Evolutionary conservation across 2,888 invertebrate species (phyloP).

Genomic region (Steinernema hermaphroditum): DNA sequence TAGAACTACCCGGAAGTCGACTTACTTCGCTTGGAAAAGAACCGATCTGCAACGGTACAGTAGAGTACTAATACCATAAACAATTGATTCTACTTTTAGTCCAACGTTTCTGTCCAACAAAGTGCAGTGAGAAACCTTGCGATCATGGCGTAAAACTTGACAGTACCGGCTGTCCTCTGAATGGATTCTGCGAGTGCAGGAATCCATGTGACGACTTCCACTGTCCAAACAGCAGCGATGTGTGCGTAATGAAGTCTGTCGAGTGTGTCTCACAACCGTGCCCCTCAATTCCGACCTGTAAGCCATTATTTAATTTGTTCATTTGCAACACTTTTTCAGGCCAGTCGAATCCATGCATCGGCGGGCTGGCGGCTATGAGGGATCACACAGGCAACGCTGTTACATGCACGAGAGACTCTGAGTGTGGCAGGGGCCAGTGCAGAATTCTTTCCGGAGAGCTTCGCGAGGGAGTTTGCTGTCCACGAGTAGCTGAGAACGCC

Average conservation of each 20-base stretch:
- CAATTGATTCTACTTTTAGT: constrained; percentile 33
- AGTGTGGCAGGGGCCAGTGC: constrained; percentile 38
- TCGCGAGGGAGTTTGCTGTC: constrained; percentile 38
- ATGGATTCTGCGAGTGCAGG: constrained; percentile 50
- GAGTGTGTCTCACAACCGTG: constrained; percentile 42
- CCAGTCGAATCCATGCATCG: constrained; percentile 39
- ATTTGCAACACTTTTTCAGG: constrained; percentile 31
- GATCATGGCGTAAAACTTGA: constrained; percentile 48
- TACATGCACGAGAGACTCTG: constrained; percentile 35
- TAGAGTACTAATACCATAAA: not conserved
- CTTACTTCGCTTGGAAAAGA: constrained; percentile 35
- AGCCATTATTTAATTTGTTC: not conserved
- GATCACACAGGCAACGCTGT: constrained; percentile 12
- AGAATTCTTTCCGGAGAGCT: constrained; percentile 24
- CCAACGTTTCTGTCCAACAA: constrained; percentile 42
- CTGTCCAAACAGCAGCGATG: constrained; percentile 40
- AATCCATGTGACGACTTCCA: constrained; percentile 50
- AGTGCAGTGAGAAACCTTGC: constrained; percentile 39
- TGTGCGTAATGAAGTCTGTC: constrained; percentile 43
- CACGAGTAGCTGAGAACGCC: not conserved
- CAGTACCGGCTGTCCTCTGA: constrained; percentile 47
- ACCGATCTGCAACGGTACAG: constrained; percentile 46
- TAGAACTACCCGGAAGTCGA: constrained; percentile 41
- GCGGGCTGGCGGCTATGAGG: not conserved
- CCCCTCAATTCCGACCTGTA: constrained; percentile 47